Conservation (phyloP, 2,888 invertebrate genomes). For the Drosophila mayaguana region DNA sequence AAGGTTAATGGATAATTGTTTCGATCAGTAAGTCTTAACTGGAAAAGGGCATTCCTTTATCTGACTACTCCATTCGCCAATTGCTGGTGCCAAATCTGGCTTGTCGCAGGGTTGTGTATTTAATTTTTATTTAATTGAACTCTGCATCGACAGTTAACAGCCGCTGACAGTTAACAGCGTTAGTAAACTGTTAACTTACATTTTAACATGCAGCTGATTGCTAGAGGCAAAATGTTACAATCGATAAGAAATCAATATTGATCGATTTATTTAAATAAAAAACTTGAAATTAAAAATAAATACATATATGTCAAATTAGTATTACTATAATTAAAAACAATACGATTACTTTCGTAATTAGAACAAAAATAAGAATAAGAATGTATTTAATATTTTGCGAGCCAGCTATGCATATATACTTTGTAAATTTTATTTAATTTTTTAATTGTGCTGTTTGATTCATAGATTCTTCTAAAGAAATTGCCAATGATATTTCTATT, state of each 20-base stretch:
- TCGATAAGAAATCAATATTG: constrained; percentile 30
- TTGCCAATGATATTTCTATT: too few relatives aligned
- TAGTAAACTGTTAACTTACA: constrained; percentile 47
- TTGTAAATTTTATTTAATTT: too few relatives aligned
- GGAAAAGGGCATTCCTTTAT: not conserved
- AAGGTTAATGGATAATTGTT: not conserved
- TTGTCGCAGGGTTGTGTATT: constrained; percentile 2
- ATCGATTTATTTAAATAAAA: constrained; percentile 1
- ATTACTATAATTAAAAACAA: too few relatives aligned
- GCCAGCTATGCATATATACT: too few relatives aligned
- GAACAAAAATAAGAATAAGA: too few relatives aligned
- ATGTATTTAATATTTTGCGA: too few relatives aligned
- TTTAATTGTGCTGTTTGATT: too few relatives aligned
- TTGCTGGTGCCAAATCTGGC: not conserved
- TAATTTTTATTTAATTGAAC: constrained; percentile 28
- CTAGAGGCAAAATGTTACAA: not conserved
- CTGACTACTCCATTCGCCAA: not conserved
- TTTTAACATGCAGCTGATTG: constrained; percentile 14
- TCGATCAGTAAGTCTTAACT: too few relatives aligned
- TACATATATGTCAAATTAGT: too few relatives aligned
- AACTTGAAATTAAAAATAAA: not conserved
- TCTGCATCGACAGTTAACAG: constrained; percentile 30
- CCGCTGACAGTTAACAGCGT: constrained; percentile 40
- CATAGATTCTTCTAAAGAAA: too few relatives aligned
- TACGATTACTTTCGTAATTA: too few relatives aligned